These are phyloP conservation scores for Dicycla oo DNA, from an alignment of 2,888 invertebrate species.

Conservation along the genomic window DNA sequence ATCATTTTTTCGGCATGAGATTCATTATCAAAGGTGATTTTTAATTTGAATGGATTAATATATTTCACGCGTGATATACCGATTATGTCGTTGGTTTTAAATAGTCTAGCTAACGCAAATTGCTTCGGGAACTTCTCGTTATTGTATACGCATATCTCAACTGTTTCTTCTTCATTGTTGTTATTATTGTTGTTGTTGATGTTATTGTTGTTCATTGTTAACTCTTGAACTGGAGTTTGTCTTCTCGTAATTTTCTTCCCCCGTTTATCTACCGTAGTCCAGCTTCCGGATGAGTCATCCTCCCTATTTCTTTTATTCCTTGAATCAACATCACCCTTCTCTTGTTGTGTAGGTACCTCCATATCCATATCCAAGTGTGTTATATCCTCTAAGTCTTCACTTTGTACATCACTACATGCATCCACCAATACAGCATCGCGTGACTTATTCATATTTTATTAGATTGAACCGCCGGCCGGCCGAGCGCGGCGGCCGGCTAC, in stretches of 20 bases:
- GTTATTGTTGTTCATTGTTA: too few species aligned
- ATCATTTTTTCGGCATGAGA: background rate
- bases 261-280: background rate
- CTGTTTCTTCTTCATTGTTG: background rate
- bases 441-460: too few species aligned
- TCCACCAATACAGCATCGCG: too few species aligned
- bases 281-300: slow-evolving; percentile 7
- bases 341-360: background rate
- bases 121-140: background rate
- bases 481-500: too few species aligned
- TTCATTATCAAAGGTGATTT: background rate
- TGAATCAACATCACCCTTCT: background rate
- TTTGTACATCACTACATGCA: background rate
- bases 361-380: background rate
- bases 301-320: background rate
- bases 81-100: slow-evolving; percentile 2
- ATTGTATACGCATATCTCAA: slow-evolving; percentile 6
- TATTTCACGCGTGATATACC: slow-evolving; percentile 7
- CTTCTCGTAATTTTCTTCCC: background rate
- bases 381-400: slow-evolving; percentile 1
- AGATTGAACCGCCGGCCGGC: too few species aligned
- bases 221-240: background rate
- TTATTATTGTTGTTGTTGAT: too few species aligned
- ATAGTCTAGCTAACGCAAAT: slow-evolving; percentile 3
- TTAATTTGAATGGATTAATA: slow-evolving; percentile 2